phyloP scores from a whole-genome alignment of 2,797 vertebrate species.

The Zonotrichia albicollis region DNA sequence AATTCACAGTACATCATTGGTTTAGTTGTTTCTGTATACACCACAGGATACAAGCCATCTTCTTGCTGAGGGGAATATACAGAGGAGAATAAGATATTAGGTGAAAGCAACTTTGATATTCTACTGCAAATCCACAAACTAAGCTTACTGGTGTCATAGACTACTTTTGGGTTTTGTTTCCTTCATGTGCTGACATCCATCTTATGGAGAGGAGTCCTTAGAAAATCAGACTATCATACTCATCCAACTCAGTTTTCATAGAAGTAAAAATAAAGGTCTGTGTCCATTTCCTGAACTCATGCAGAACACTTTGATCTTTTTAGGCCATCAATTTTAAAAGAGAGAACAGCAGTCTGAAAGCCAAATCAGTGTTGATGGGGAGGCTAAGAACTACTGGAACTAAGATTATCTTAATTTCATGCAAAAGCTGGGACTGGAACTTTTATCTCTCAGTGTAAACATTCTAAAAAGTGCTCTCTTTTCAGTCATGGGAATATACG shows the following conservation, averaged over 20 bases:
- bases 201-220: not conserved
- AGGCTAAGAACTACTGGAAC: not conserved
- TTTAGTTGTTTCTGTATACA: not conserved
- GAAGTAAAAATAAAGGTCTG: not conserved
- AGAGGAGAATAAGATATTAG: not conserved
- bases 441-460: not conserved
- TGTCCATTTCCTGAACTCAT: not conserved
- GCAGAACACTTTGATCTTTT: not conserved
- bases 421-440: not conserved
- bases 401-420: not conserved
- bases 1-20: not conserved
- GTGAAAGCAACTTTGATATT: not conserved
- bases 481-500: not conserved
- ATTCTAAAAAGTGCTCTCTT: not conserved
- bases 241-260: not conserved
- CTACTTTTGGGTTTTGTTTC: not conserved
- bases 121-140: not conserved
- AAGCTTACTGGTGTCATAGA: not conserved
- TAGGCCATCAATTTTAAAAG: not conserved
- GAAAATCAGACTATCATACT: not conserved
- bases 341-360: not conserved
- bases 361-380: not conserved
- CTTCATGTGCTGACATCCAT: not conserved
- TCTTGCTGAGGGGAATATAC: not conserved
- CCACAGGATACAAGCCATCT: not conserved